phyloP scores from a whole-genome alignment of 2,113 vertebrate genomes.

The Climacteris rufus region DNA sequence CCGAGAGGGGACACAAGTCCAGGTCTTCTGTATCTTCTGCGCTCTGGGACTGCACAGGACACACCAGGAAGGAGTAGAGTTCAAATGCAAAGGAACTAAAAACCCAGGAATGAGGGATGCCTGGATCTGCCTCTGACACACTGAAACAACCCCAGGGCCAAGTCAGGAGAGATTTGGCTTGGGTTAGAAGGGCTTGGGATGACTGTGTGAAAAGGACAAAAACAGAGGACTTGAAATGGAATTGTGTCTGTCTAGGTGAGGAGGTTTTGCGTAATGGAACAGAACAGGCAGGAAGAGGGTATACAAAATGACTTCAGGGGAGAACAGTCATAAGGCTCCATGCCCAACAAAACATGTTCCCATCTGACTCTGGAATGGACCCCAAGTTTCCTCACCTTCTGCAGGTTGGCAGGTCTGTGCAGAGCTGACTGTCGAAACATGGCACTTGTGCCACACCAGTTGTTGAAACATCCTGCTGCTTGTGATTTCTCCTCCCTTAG shows the following conservation, averaged over 20 bases:
- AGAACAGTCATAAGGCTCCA: neutral
- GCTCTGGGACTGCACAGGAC: neutral
- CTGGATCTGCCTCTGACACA: neutral
- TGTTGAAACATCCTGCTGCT: neutral
- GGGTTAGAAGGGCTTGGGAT: neutral
- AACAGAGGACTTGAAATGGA: neutral
- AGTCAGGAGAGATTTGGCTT: neutral
- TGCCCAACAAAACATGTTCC: neutral
- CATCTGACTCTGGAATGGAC: neutral
- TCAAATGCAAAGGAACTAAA: neutral
- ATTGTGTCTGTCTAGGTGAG: neutral
- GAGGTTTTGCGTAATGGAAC: neutral
- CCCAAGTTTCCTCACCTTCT: neutral
- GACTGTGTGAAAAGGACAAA: neutral
- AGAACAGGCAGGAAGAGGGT: neutral
- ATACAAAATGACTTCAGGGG: neutral
- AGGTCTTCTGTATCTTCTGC: neutral
- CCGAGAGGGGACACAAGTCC: rapidly evolving
- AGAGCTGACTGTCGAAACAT: neutral
- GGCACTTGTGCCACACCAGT: rapidly evolving
- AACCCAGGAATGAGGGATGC: neutral
- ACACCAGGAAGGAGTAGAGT: neutral
- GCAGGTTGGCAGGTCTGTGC: neutral
- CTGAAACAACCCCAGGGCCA: neutral
- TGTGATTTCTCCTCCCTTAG: neutral